Percentiles rank a stretch among this genome's conserved stretches.
Conservation (phyloP, 2,888 invertebrate species). For the Pollenia amentaria region DNA sequence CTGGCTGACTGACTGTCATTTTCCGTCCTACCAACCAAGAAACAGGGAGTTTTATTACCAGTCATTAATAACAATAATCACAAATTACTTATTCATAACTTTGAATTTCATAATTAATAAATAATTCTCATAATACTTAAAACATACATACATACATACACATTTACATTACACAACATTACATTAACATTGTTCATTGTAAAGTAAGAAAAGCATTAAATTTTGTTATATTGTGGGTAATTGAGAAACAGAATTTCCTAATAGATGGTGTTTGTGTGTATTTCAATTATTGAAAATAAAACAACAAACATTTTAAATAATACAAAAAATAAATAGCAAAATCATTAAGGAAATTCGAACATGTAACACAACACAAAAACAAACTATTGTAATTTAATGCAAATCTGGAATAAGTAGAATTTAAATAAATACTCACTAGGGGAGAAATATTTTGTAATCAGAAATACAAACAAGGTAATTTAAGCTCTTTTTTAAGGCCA, state of each 20-base stretch:
- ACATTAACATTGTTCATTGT: background rate
- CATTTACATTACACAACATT: background rate
- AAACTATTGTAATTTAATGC: slow-evolving; percentile 19
- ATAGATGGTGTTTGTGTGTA: slow-evolving; percentile 26
- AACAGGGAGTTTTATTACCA: slow-evolving; percentile 38
- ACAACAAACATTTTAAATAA: background rate
- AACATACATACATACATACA: slow-evolving; percentile 5
- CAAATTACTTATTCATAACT: slow-evolving; percentile 83
- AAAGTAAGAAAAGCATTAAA: slow-evolving; percentile 8
- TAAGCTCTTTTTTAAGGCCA: background rate
- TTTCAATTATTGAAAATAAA: slow-evolving; percentile 9
- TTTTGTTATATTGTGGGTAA: slow-evolving; percentile 54
- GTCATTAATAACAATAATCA: slow-evolving; percentile 82
- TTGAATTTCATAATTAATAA: slow-evolving; percentile 82
- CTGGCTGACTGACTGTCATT: background rate
- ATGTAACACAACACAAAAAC: background rate
- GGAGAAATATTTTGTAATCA: background rate
- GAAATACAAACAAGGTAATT: background rate
- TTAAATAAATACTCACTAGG: background rate
- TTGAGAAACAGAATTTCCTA: slow-evolving; percentile 57
- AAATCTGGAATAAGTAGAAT: slow-evolving; percentile 17
- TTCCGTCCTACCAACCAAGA: too few relatives aligned
- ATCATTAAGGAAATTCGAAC: background rate
- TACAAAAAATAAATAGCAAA: background rate
- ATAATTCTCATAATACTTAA: slow-evolving; percentile 74